A percentile compares a stretch with the other conserved stretches of the same genome.
These are phyloP conservation scores for Semibalanus balanoides DNA, from an alignment of 1,140 invertebrate genomes.

Conservation along the genomic window DNA sequence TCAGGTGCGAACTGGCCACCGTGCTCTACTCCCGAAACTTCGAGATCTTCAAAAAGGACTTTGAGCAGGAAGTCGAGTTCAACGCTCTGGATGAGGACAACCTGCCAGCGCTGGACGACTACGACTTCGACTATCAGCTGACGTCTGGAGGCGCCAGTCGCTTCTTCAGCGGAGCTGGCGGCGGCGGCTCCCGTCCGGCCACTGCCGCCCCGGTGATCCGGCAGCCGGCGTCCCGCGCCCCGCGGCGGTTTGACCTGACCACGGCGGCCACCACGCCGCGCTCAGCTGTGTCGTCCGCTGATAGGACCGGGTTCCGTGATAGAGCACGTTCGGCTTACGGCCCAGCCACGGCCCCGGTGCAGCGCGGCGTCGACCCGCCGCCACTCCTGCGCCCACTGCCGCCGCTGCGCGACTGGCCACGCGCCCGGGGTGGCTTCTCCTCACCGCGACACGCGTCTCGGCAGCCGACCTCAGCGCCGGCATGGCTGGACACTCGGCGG, in stretches of 20 bases:
- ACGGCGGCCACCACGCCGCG: not conserved
- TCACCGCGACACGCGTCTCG: too few species aligned
- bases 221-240: too few species aligned
- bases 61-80: not conserved
- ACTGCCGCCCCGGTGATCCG: not conserved
- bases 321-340: not conserved
- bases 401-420: too few species aligned
- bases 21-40: conserved; percentile 57
- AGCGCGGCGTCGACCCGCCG: too few species aligned
- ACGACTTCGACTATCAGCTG: not conserved
- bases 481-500: too few species aligned
- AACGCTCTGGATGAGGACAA: not conserved
- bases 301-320: not conserved
- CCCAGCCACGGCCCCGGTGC: too few species aligned
- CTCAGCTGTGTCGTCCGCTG: too few species aligned
- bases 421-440: too few species aligned
- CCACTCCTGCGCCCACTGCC: too few species aligned
- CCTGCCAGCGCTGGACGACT: not conserved
- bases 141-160: too few species aligned
- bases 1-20: conserved; percentile 62
- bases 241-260: not conserved
- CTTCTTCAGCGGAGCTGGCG: not conserved
- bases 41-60: not conserved
- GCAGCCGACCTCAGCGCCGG: too few species aligned
- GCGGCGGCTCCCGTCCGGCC: not conserved